These are phyloP conservation scores for Lathronympha strigana DNA, from an alignment of 2,888 invertebrate species.

Conservation along the genomic window DNA sequence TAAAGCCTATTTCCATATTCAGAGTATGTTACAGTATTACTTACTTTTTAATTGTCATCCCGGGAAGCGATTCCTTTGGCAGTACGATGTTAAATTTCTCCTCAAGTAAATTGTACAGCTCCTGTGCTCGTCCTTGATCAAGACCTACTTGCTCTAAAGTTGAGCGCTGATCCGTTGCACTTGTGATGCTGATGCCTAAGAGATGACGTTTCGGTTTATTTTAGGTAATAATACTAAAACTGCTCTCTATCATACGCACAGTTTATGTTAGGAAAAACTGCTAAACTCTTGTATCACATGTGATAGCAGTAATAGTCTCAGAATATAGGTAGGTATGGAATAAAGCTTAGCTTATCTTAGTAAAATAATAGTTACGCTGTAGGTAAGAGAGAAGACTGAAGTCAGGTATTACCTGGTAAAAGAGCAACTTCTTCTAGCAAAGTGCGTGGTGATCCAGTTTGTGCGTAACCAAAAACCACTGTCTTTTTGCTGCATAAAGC, in stretches of 20 bases:
- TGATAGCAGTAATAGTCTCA: too few species aligned
- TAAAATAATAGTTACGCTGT: too few species aligned
- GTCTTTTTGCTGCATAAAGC: conserved; percentile 12
- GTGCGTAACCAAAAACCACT: conserved; percentile 15
- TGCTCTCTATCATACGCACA: too few species aligned
- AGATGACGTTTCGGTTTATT: neutral
- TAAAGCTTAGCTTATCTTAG: too few species aligned
- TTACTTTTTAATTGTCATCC: conserved; percentile 24
- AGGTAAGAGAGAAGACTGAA: neutral
- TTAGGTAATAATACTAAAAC: too few species aligned
- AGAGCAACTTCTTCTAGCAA: conserved; percentile 22
- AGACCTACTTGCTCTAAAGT: conserved; percentile 27
- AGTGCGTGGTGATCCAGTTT: neutral
- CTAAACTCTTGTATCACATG: too few species aligned
- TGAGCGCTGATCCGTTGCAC: conserved; percentile 21
- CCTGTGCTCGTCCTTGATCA: conserved; percentile 24
- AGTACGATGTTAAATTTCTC: conserved; percentile 24
- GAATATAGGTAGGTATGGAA: too few species aligned
- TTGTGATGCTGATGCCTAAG: conserved; percentile 21
- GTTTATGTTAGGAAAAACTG: neutral
- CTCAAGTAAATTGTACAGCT: conserved; percentile 14
- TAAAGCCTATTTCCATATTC: too few species aligned
- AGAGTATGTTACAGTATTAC: neutral
- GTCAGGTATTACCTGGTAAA: conserved; percentile 16
- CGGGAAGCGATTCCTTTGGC: conserved; percentile 22